phyloP scores from a whole-genome alignment of 2,888 invertebrate genomes.

The Parasteatoda lunata region DNA sequence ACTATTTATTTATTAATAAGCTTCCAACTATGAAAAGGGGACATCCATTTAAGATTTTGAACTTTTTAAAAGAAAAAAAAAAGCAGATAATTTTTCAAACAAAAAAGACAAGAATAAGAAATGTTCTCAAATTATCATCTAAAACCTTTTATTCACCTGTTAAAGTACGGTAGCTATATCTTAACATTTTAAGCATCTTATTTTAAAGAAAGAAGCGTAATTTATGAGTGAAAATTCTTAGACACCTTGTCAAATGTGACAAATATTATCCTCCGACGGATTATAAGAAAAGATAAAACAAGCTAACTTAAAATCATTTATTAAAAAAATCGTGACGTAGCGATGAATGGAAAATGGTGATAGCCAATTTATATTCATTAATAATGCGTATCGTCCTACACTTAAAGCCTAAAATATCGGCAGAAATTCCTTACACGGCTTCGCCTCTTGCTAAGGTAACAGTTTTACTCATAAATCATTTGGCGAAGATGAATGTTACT shows the following conservation, averaged over 20 bases:
- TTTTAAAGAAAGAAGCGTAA: constrained; percentile 27
- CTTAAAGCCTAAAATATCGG: constrained; percentile 64
- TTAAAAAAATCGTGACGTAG: constrained; percentile 54
- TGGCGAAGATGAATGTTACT: constrained; percentile 47
- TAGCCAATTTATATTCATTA: constrained; percentile 67
- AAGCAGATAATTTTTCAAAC: too few species aligned
- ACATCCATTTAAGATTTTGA: too few species aligned
- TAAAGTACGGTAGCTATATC: background rate
- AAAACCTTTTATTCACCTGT: constrained; percentile 27
- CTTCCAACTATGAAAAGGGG: too few species aligned
- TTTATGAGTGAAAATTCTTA: constrained; percentile 63
- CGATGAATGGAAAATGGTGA: constrained; percentile 46
- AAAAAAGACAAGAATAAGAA: too few species aligned
- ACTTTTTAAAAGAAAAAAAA: too few species aligned
- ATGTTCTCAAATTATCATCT: too few species aligned
- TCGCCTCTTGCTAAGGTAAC: constrained; percentile 28
- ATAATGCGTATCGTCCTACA: constrained; percentile 58
- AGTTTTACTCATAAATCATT: constrained; percentile 47
- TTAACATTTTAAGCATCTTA: constrained; percentile 22
- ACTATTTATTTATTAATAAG: too few species aligned
- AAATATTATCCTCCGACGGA: constrained; percentile 63
- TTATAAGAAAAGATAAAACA: constrained; percentile 66
- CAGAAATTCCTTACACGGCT: constrained; percentile 40
- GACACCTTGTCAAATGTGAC: constrained; percentile 63
- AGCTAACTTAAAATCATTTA: constrained; percentile 63